Conservation (phyloP, 2,113 vertebrate species). For the Aspiorhynchus laticeps region DNA sequence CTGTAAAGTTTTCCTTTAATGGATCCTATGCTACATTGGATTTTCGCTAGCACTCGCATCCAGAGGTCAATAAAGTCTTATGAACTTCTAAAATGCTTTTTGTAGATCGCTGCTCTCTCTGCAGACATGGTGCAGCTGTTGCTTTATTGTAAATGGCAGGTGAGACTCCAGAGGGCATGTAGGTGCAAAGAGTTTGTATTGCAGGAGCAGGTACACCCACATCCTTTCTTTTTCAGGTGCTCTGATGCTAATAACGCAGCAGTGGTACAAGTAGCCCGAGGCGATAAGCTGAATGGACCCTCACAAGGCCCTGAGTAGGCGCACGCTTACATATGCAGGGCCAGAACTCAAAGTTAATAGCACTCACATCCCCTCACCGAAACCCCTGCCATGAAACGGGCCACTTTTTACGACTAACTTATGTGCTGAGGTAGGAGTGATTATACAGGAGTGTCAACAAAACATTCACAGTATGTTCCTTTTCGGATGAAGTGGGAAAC, state of each 20-base stretch:
- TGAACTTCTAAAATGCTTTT: not conserved
- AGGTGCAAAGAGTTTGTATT: conserved; percentile 28
- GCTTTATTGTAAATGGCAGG: conserved; percentile 24
- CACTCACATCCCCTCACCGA: conserved; percentile 13
- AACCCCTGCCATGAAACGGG: not conserved
- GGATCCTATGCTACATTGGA: not conserved
- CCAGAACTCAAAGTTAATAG: conserved; percentile 23
- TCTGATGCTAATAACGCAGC: conserved; percentile 40
- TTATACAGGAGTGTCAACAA: conserved; percentile 38
- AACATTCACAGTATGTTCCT: conserved; percentile 15
- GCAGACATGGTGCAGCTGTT: not conserved
- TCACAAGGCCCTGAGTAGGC: conserved; percentile 20
- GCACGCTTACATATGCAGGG: not conserved
- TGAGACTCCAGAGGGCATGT: conserved; percentile 20
- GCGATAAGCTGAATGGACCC: conserved; percentile 13
- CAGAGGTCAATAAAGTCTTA: not conserved
- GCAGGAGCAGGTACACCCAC: conserved; percentile 35
- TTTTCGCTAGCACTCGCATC: not conserved
- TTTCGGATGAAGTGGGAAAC: conserved; percentile 20
- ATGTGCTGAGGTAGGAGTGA: conserved; percentile 10
- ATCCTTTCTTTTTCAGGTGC: conserved; percentile 21
- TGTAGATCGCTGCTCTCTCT: not conserved
- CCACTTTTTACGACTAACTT: conserved; percentile 5
- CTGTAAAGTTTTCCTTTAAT: not conserved
- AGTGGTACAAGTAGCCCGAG: conserved; percentile 32